These are phyloP conservation scores for Mola mola DNA, from an alignment of 2,113 vertebrate species.

Conservation along the genomic window DNA sequence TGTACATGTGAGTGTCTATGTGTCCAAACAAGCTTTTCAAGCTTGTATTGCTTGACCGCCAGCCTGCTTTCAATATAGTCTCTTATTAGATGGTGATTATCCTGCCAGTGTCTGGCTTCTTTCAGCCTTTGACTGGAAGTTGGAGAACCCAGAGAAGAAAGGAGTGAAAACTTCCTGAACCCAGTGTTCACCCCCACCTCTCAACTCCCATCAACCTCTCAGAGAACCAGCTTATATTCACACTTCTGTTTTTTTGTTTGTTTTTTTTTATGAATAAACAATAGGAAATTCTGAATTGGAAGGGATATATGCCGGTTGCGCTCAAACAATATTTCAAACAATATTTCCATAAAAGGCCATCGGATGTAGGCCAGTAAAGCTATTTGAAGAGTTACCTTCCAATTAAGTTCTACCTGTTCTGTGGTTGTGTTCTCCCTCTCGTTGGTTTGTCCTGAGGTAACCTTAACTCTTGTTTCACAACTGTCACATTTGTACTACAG, in stretches of 20 bases:
- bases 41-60: conserved; percentile 50
- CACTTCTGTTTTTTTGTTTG: not conserved
- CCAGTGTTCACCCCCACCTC: conserved; percentile 45
- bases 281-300: conserved; percentile 1
- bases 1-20: conserved; percentile 9
- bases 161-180: conserved; percentile 81
- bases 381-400: too few species aligned
- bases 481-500: too few species aligned
- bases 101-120: conserved; percentile 79
- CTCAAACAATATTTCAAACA: not conserved
- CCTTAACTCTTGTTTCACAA: too few species aligned
- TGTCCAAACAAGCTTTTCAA: conserved; percentile 38
- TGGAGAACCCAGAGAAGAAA: conserved; percentile 72
- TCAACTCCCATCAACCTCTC: conserved; percentile 37
- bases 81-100: conserved; percentile 85
- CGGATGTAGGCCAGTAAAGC: too few species aligned
- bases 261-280: conserved; percentile 11
- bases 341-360: too few species aligned
- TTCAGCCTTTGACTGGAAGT: conserved; percentile 74
- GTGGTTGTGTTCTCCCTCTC: too few species aligned
- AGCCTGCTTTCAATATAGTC: conserved; percentile 83
- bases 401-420: too few species aligned
- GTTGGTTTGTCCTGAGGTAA: too few species aligned
- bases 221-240: conserved; percentile 16
- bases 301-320: not conserved